phyloP scores from a whole-genome alignment of 2,888 invertebrate species.

The Aphidoletes aphidimyza region DNA sequence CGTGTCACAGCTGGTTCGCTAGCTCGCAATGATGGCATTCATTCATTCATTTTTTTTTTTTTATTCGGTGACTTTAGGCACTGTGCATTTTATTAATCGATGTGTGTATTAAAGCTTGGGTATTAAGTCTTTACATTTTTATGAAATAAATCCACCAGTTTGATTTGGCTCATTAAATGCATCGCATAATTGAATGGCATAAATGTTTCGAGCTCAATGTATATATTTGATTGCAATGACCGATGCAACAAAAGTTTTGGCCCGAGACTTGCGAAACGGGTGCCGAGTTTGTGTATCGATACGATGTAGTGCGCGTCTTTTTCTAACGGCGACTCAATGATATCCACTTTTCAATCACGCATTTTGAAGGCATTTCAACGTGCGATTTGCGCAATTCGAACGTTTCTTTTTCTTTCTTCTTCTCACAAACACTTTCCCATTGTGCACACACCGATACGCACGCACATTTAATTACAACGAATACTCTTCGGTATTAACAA shows the following conservation, averaged over 20 bases:
- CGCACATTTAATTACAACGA: neutral
- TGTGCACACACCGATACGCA: neutral
- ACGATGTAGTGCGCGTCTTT: neutral
- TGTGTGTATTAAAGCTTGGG: too few species aligned
- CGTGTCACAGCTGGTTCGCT: neutral
- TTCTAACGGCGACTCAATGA: conserved; percentile 2
- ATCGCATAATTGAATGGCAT: conserved; percentile 17
- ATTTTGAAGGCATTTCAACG: conserved; percentile 7
- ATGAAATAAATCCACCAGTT: conserved; percentile 16
- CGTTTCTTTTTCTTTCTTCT: neutral
- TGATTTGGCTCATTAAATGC: conserved; percentile 20
- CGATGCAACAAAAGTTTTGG: neutral
- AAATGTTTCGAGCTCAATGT: neutral
- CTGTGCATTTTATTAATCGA: neutral
- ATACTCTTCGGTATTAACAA: too few species aligned
- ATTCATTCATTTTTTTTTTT: neutral
- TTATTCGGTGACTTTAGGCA: neutral
- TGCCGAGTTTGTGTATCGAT: too few species aligned
- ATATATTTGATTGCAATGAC: neutral
- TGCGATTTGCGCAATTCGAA: neutral
- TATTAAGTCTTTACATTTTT: conserved; percentile 42
- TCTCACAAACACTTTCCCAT: neutral
- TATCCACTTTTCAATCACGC: conserved; percentile 7
- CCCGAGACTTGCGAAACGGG: neutral
- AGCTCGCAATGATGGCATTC: neutral